Evolutionary conservation across 2,888 invertebrate species (phyloP), one percentile per base, ranked within the genome.

Genomic region (Xestia sexstrigata): DNA sequence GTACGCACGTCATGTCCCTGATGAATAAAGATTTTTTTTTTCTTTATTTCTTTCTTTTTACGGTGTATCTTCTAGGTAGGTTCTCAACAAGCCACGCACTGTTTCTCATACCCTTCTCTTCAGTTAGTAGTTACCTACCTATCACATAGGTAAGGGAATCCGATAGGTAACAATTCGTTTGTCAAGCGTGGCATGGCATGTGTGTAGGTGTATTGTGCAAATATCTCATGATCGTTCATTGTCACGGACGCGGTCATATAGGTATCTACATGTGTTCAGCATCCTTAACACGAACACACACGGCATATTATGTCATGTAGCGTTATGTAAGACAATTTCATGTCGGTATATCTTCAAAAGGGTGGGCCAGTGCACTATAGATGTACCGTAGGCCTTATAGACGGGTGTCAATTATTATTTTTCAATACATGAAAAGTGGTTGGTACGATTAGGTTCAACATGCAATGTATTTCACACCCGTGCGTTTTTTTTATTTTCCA

Each of bases 141-240:
- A n/a, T n/a, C n/a, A n/a, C n/a, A n/a, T n/a, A n/a, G n/a, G n/a
- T 52, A 58, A 6, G 60, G 70, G 35, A 79, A 77, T 79, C 69
- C 17, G 70, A 79, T 79, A 78, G 20, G 58, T 60, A 45, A 77
- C 62, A 79, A 79, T 69, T 62, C 70, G 49, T 77, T 62, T 52
- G 79, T 77, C 79, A 77, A 69, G 80, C 52, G 73, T 72, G 45
- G n/a, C 72, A 35, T 35, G 35, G 35, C 35, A 39, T 39, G 62
- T 60, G 8, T 30, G 30, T 60, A 62, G 23, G 70, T 42, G 52
- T 65, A 81, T 78, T 78, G 74, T 78, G 63, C 39, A 58, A 65
- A 73, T 81, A 73, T 78, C 39, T 65, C 72, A 26, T 73, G 81
- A 58, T 73, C 30, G 55, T 65, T 58, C 81, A 65, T 49, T 78